Evolutionary conservation across 2,113 vertebrate species (phyloP).

Genomic region (Athene noctua): DNA sequence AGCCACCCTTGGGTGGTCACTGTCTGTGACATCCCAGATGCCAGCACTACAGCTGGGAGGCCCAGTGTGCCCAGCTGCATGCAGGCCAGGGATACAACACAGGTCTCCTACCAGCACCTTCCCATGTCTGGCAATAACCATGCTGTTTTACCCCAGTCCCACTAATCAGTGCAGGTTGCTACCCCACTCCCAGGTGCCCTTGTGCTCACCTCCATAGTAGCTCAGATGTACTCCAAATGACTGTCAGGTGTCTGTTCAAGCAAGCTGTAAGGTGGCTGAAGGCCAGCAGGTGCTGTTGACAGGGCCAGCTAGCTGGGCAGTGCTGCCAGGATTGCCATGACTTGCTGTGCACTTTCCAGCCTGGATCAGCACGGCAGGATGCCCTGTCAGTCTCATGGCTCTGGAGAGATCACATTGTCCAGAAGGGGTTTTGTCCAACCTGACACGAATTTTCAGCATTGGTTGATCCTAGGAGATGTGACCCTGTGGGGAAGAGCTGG

Average conservation of each 20-base stretch:
- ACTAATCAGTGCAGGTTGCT: neutral
- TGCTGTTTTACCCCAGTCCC: neutral
- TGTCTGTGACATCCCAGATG: neutral
- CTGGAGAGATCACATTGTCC: neutral
- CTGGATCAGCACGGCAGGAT: neutral
- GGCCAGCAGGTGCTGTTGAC: neutral
- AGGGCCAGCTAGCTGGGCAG: neutral
- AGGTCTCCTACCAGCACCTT: neutral
- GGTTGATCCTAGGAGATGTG: neutral
- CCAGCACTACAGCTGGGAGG: neutral
- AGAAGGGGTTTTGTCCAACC: neutral
- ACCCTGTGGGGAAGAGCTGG: neutral
- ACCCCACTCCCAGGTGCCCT: neutral
- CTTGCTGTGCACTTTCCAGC: neutral
- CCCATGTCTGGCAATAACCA: neutral
- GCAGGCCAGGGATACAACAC: neutral
- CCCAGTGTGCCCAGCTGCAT: neutral
- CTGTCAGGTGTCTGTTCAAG: neutral
- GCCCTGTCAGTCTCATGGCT: neutral
- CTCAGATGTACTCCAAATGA: neutral
- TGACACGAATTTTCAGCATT: neutral
- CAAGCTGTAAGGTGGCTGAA: neutral
- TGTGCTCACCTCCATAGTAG: neutral
- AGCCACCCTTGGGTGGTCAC: neutral
- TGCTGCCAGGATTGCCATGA: neutral